Percentiles rank a stretch among this genome's conserved stretches.
Conservation (phyloP, 2,888 invertebrate genomes). For the Thecophora atra region DNA sequence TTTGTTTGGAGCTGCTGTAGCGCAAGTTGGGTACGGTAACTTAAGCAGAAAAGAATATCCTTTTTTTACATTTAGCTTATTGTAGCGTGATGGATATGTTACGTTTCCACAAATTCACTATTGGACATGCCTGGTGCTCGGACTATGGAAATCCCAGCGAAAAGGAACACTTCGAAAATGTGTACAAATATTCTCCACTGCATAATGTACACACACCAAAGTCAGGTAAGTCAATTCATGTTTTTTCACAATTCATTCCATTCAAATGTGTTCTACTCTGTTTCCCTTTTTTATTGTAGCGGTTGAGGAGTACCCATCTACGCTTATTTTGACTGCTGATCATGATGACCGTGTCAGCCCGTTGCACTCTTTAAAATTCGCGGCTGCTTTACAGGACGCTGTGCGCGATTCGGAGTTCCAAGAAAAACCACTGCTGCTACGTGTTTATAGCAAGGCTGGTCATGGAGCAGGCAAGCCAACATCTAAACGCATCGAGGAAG, state of each 20-base stretch:
- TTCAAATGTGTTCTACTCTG: neutral
- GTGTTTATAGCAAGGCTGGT: slow-evolving; percentile 94
- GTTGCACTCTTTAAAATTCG: slow-evolving; percentile 94
- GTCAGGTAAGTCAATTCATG: slow-evolving; percentile 37
- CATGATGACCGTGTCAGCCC: slow-evolving; percentile 99
- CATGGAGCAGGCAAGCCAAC: slow-evolving; percentile 98
- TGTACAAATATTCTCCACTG: slow-evolving; percentile 89
- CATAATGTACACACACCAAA: slow-evolving; percentile 85
- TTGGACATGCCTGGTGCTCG: slow-evolving; percentile 95
- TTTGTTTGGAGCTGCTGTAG: slow-evolving; percentile 90
- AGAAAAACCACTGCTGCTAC: slow-evolving; percentile 85
- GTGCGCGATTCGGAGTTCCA: slow-evolving; percentile 73
- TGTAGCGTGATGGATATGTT: slow-evolving; percentile 95
- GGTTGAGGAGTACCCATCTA: slow-evolving; percentile 84
- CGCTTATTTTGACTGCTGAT: slow-evolving; percentile 93
- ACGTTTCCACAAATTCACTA: slow-evolving; percentile 97
- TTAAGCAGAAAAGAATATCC: neutral
- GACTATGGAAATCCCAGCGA: slow-evolving; percentile 95
- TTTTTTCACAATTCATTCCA: neutral
- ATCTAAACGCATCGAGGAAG: slow-evolving; percentile 94
- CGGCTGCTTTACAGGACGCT: slow-evolving; percentile 87
- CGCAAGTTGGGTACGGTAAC: slow-evolving; percentile 85
- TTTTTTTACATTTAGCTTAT: slow-evolving; percentile 36
- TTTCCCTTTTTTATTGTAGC: slow-evolving; percentile 42
- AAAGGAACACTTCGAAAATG: slow-evolving; percentile 83